Base-by-base conservation (phyloP, 2,797 vertebrate genomes). In the Lacerta agilis region DNA sequence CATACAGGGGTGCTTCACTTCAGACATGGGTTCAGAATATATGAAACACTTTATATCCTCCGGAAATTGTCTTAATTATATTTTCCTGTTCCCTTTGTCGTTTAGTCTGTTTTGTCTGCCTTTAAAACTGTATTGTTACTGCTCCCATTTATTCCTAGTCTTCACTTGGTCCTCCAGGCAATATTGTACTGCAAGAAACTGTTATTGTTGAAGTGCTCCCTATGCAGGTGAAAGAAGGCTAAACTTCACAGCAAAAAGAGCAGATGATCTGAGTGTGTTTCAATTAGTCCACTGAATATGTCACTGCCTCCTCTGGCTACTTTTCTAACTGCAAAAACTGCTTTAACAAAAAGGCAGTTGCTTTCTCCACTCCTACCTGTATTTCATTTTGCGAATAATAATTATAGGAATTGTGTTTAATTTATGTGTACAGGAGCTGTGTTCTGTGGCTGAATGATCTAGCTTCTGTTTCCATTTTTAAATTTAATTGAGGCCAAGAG, bases 1-100 rank as follows among this genome's bases (percentile, higher is more conserved):
- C 5, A 23, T 36, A 80, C 78, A 29, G 77, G 5, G 4, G 17
- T 29, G 33, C 27, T 84, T 23, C 27, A 77, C 36, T 85, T 76
- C 36, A 77, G 73, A 17, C 27, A 23, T n/a, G 18, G 17, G 27
- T 93, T 93, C 93, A 94, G 93, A 92, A 91, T 0, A 0, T 87
- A 93, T 84, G 79, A 91, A 92, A 93, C 91, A 92, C 90, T 94
- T 72, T 43, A 8, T 17, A 79, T 11, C 13, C 20, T 94, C 90
- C 87, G 86, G 85, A 88, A 93, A 94, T 95, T 94, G 92, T 94
- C 94, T 91, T 93, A 23, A 8, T 84, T 91, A n/a, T 89, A 27
- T 92, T 90, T 90, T 87, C 92, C 87, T 93, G 92, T 90, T 13
- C n/a, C 93, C 90, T 17, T 92, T 92, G 92, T 92, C 94, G 94